A percentile compares a stretch with the other conserved stretches of the same genome.
Conservation (phyloP, 2,113 vertebrate genomes). For the Indicator maculatus region DNA sequence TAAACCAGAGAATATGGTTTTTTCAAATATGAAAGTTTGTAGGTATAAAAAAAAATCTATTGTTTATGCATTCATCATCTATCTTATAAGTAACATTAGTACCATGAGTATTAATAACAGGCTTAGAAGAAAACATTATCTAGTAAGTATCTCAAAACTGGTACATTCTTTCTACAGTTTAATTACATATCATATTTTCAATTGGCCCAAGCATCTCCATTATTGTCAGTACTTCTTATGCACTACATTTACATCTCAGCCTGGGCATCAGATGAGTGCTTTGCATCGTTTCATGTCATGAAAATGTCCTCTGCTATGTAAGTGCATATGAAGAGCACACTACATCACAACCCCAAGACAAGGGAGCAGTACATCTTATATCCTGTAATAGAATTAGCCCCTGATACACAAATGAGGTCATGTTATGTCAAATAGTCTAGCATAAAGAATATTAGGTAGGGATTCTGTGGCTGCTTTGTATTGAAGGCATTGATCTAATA, state of each 20-base stretch:
- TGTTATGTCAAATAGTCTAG: neutral
- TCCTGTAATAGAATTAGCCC: neutral
- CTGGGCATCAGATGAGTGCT: neutral
- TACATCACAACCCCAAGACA: neutral
- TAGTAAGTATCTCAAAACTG: neutral
- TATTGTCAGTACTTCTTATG: neutral
- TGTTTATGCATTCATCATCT: neutral
- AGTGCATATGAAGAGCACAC: neutral
- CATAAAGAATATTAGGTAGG: neutral
- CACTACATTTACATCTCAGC: neutral
- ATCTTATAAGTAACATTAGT: neutral
- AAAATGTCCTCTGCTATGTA: neutral
- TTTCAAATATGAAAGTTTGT: neutral
- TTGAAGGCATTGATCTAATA: neutral
- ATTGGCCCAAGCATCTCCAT: neutral
- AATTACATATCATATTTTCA: neutral
- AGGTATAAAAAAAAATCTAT: neutral
- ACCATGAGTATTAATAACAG: neutral
- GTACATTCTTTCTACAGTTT: neutral
- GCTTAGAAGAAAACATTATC: neutral
- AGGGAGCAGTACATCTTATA: neutral
- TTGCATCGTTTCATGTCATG: neutral
- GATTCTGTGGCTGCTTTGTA: neutral
- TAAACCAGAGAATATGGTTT: neutral
- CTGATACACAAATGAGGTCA: neutral